These are phyloP conservation scores for Pristionchus exspectatus DNA, from an alignment of 2,888 invertebrate species.

Conservation along the genomic window DNA sequence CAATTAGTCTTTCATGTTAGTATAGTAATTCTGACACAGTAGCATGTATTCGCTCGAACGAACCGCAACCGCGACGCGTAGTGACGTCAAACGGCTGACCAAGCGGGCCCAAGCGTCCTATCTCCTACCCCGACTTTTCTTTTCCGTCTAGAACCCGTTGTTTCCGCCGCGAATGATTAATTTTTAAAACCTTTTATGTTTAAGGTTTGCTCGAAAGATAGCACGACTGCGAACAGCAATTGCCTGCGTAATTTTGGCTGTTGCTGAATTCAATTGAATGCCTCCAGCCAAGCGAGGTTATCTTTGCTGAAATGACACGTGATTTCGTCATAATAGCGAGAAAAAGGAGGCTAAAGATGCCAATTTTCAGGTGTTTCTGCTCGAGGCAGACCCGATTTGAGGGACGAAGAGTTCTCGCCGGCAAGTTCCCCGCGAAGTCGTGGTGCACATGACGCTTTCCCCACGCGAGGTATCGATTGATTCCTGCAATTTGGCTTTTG, in stretches of 20 bases:
- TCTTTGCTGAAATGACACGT: no score
- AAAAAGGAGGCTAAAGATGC: not conserved
- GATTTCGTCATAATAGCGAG: not conserved
- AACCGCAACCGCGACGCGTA: not conserved
- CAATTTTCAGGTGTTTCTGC: slow-evolving; percentile 31
- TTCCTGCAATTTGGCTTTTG: not conserved
- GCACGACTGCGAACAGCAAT: not conserved
- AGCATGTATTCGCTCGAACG: not conserved
- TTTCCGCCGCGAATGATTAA: slow-evolving; percentile 40
- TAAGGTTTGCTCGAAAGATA: not conserved
- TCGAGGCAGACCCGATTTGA: not conserved
- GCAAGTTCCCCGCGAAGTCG: not conserved
- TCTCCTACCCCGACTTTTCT: slow-evolving; percentile 11
- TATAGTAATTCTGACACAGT: no score
- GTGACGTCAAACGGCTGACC: not conserved
- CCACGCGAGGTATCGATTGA: slow-evolving; percentile 18
- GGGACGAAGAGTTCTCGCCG: not conserved
- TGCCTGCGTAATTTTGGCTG: not conserved
- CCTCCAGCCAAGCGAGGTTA: slow-evolving; percentile 54
- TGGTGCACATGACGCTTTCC: not conserved
- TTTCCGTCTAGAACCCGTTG: not conserved
- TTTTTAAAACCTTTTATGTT: slow-evolving; percentile 28
- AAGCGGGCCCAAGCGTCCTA: no score
- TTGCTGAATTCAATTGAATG: slow-evolving; percentile 32
- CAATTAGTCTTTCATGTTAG: no score